These are phyloP conservation scores for Benthosema pterotum DNA, from an alignment of 2,797 vertebrate species.

Conservation along the genomic window DNA sequence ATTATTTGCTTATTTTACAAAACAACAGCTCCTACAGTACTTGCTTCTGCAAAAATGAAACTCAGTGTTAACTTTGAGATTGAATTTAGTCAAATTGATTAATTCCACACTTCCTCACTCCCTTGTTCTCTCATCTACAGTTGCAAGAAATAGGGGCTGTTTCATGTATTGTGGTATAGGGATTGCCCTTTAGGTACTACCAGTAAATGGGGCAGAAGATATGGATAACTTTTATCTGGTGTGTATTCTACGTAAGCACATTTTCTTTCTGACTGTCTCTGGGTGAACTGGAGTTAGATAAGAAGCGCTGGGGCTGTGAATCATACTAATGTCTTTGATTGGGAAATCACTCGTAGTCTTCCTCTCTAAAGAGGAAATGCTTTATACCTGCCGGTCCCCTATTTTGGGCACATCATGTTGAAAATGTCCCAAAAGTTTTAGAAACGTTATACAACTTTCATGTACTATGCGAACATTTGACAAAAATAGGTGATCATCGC, in stretches of 20 bases:
- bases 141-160: slow-evolving; percentile 59
- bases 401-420: no score
- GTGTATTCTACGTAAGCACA: slow-evolving; percentile 37
- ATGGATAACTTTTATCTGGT: slow-evolving; percentile 50
- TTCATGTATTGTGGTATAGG: slow-evolving; percentile 51
- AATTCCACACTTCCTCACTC: slow-evolving; percentile 26
- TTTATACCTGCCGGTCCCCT: no score
- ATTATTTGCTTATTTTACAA: no score
- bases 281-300: slow-evolving; percentile 38
- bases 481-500: no score
- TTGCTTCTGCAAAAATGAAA: no score
- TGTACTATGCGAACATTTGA: no score
- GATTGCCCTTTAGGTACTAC: slow-evolving; percentile 25
- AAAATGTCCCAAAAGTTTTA: no score
- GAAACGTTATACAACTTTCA: no score
- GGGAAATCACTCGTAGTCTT: slow-evolving; percentile 27
- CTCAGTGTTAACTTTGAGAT: slow-evolving; percentile 37
- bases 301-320: slow-evolving; percentile 44
- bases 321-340: slow-evolving; percentile 39
- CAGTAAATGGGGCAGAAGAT: slow-evolving; percentile 25
- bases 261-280: slow-evolving; percentile 42
- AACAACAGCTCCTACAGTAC: no score
- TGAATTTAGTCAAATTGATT: slow-evolving; percentile 59
- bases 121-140: slow-evolving; percentile 38
- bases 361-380: background rate